Evolutionary conservation across 2,888 invertebrate genomes (phyloP).

Genomic region (Epistrophella euchroma): DNA sequence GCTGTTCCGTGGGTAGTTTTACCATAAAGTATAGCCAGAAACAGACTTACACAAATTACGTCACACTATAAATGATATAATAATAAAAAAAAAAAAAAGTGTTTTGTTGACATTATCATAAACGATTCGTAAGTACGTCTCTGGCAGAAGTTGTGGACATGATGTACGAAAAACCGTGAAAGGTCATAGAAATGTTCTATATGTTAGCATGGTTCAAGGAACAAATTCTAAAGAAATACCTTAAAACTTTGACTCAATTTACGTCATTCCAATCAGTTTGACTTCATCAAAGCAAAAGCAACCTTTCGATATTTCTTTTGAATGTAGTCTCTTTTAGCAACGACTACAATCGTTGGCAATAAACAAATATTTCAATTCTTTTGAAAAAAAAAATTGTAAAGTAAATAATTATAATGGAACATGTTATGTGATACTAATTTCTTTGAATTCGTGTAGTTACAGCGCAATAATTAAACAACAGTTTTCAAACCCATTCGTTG

Average conservation of each 20-base stretch:
- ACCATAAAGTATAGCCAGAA: background rate
- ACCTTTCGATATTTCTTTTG: background rate
- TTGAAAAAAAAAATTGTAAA: too few relatives aligned
- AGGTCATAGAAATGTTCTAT: background rate
- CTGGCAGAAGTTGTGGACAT: background rate
- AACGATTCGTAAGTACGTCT: background rate
- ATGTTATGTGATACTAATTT: too few relatives aligned
- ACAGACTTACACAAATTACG: conserved; percentile 18
- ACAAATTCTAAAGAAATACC: conserved; percentile 3
- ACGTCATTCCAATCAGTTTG: conserved; percentile 29
- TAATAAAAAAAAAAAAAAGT: background rate
- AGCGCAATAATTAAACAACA: too few relatives aligned
- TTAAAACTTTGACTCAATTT: conserved; percentile 8
- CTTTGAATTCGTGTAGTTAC: too few relatives aligned
- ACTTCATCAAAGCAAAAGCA: conserved; percentile 11
- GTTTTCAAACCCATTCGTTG: too few relatives aligned
- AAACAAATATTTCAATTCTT: background rate
- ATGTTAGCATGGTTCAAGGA: background rate
- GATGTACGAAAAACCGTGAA: background rate
- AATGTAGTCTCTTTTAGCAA: too few relatives aligned
- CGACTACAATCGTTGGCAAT: background rate
- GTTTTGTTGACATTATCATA: conserved; percentile 17
- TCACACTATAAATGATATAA: conserved; percentile 22
- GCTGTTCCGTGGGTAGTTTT: background rate
- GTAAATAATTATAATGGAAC: too few relatives aligned